A percentile compares a stretch with the other conserved stretches of the same genome.
These are phyloP conservation scores for Balaeniceps rex DNA, from an alignment of 2,113 vertebrate genomes.

Conservation along the genomic window DNA sequence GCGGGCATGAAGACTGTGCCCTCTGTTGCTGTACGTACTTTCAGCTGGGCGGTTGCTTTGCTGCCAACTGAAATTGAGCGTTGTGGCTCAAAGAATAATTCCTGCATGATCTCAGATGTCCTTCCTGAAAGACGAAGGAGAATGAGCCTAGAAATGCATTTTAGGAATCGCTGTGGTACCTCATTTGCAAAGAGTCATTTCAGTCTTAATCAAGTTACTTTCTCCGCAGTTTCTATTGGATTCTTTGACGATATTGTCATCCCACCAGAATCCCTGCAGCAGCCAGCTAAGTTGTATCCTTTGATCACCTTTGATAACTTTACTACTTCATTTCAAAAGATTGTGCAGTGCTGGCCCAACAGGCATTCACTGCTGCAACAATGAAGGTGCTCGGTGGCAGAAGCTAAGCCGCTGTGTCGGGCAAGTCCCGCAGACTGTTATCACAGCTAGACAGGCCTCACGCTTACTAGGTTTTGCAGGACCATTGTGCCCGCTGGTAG, in stretches of 20 bases:
- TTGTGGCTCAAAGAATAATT: conserved; percentile 10
- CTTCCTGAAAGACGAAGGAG: conserved; percentile 17
- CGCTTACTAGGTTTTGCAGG: conserved; percentile 3
- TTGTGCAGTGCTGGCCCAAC: conserved; percentile 47
- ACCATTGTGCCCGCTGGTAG: not conserved
- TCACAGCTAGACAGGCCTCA: conserved; percentile 15
- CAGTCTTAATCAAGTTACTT: not conserved
- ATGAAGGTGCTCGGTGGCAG: conserved; percentile 19
- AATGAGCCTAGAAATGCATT: not conserved
- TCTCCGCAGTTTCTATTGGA: conserved; percentile 84
- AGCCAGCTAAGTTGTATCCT: conserved; percentile 97
- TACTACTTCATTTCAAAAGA: conserved; percentile 41
- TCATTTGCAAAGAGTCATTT: not conserved
- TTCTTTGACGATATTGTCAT: conserved; percentile 96
- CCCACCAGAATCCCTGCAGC: conserved; percentile 91
- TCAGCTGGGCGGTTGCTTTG: not conserved
- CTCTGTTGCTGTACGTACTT: conserved; percentile 38
- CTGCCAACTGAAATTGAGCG: not conserved
- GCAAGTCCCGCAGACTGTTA: conserved; percentile 10
- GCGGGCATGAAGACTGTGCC: not conserved
- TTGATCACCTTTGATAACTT: conserved; percentile 51
- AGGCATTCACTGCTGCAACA: conserved; percentile 12
- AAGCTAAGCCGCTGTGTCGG: not conserved
- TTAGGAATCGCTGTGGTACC: not conserved
- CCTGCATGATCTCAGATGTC: not conserved